phyloP scores from a whole-genome alignment of 1,140 invertebrate genomes.

The Drosophila repleta region DNA sequence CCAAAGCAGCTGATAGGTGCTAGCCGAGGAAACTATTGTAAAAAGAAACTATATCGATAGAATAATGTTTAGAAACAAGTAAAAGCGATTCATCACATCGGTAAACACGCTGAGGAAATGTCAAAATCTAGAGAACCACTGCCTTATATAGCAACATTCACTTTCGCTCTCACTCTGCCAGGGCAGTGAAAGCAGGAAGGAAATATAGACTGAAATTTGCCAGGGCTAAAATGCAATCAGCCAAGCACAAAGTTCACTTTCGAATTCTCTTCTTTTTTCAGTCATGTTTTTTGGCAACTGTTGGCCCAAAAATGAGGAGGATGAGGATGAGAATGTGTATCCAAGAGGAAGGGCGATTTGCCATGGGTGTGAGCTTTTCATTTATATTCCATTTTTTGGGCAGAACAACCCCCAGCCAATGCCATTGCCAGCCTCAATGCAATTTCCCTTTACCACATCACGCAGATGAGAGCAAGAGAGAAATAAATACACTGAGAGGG shows the following conservation, averaged over 20 bases:
- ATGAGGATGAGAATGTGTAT: neutral
- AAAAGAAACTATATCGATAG: neutral
- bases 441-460: constrained; percentile 54
- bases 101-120: constrained; percentile 33
- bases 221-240: constrained; percentile 62
- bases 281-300: constrained; percentile 60
- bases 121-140: constrained; percentile 26
- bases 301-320: constrained; percentile 35
- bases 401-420: constrained; percentile 70
- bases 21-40: neutral
- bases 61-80: neutral
- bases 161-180: constrained; percentile 65
- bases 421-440: constrained; percentile 81
- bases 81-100: constrained; percentile 40
- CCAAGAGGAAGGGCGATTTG: neutral
- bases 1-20: constrained; percentile 10
- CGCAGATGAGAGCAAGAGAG: constrained; percentile 29
- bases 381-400: constrained; percentile 28
- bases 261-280: constrained; percentile 34
- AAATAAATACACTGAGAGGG: neutral
- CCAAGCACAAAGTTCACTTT: constrained; percentile 76
- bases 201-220: constrained; percentile 26
- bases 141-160: constrained; percentile 43
- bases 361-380: constrained; percentile 41
- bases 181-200: neutral